Evolutionary conservation across 2,797 vertebrate species (phyloP).

Genomic region (Etheostoma nigrum): DNA sequence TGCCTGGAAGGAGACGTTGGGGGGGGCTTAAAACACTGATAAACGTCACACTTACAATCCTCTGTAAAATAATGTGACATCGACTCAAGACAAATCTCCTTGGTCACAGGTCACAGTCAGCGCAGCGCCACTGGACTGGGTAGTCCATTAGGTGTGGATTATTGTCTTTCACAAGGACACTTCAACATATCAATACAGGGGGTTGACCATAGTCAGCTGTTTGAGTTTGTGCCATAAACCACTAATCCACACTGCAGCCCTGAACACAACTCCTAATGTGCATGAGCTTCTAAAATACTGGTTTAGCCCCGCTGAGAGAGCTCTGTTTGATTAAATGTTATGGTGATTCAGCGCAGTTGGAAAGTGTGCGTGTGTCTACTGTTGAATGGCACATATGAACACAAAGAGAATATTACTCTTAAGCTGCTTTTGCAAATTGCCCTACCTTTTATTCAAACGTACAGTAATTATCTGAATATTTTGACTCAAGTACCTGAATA

Average conservation of each 20-base stretch:
- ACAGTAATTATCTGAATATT: neutral
- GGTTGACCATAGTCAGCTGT: slow-evolving; percentile 12
- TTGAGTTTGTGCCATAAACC: neutral
- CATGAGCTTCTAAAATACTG: neutral
- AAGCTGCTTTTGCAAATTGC: neutral
- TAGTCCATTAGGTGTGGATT: slow-evolving; percentile 35
- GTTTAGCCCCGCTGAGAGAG: neutral
- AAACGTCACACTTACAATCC: slow-evolving; percentile 25
- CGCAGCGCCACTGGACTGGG: slow-evolving; percentile 2
- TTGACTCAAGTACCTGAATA: neutral
- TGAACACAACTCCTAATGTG: neutral
- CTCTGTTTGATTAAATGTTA: neutral
- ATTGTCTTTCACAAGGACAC: slow-evolving; percentile 42
- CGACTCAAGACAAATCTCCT: slow-evolving; percentile 10
- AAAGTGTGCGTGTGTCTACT: neutral
- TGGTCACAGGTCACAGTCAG: slow-evolving; percentile 21
- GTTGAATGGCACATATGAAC: neutral
- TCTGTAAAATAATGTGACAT: slow-evolving; percentile 35
- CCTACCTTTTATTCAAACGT: neutral
- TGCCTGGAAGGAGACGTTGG: too few relatives aligned
- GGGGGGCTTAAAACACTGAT: too few relatives aligned
- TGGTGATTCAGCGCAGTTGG: neutral
- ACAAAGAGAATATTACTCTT: neutral
- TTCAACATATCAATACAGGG: slow-evolving; percentile 14
- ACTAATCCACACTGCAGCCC: slow-evolving; percentile 2